Percentiles rank a stretch among this genome's conserved stretches.
Conservation (phyloP, 2,797 vertebrate genomes). For the Acrossocheilus wenchowensis region DNA sequence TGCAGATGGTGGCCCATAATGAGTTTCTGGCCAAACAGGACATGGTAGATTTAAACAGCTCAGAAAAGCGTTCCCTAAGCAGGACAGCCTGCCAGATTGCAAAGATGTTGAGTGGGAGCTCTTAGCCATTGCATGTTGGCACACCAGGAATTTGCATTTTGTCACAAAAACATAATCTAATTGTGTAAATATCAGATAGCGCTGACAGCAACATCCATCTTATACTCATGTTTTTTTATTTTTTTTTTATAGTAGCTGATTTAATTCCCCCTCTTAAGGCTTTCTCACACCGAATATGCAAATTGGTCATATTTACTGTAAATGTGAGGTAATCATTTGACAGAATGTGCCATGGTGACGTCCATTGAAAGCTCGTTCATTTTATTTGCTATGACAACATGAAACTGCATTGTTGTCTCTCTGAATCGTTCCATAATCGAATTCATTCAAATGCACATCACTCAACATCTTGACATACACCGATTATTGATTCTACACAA, state of each 20-base stretch:
- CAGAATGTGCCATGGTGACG: not conserved
- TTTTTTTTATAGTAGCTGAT: constrained; percentile 4
- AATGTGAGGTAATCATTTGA: constrained; percentile 1
- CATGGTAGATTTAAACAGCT: constrained; percentile 66
- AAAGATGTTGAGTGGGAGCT: constrained; percentile 56
- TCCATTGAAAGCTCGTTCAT: constrained; percentile 3
- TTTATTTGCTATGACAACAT: constrained; percentile 15
- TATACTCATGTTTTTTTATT: not conserved
- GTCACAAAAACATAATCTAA: constrained; percentile 50
- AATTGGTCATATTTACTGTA: not conserved
- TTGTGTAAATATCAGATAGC: constrained; percentile 50
- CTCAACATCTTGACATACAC: constrained; percentile 12
- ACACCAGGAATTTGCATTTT: constrained; percentile 38
- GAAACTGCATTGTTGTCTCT: not conserved
- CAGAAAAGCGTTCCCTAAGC: constrained; percentile 59
- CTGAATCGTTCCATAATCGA: not conserved
- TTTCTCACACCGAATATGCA: not conserved
- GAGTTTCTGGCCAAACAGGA: constrained; percentile 71
- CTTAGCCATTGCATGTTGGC: constrained; percentile 41
- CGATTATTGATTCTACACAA: constrained; percentile 7
- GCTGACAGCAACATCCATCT: constrained; percentile 28
- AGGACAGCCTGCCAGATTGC: constrained; percentile 56
- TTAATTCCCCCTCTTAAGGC: not conserved
- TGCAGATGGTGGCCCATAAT: constrained; percentile 81
- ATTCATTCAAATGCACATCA: constrained; percentile 8